Percentiles rank a stretch among this genome's conserved stretches.
Evolutionary conservation across 2,113 vertebrate species (phyloP).

Genomic region (Lepisosteus oculatus): DNA sequence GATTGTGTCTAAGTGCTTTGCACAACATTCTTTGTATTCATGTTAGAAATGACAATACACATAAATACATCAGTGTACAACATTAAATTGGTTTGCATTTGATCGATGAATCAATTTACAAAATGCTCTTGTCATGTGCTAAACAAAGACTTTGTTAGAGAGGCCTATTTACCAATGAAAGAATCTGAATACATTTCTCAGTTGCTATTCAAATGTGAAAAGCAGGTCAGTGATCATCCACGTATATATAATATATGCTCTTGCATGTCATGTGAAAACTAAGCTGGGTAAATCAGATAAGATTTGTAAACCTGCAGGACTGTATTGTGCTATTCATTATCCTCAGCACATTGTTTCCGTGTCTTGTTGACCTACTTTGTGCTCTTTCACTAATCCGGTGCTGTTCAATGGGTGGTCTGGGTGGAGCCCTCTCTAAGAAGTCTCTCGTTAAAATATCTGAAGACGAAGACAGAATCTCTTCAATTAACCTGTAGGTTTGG

Average conservation of each 20-base stretch:
- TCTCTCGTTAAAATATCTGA: slow-evolving; percentile 69
- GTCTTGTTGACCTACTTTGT: slow-evolving; percentile 74
- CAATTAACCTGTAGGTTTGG: slow-evolving; percentile 37
- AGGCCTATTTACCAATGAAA: slow-evolving; percentile 32
- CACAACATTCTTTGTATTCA: too few species aligned
- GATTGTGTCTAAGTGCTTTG: too few species aligned
- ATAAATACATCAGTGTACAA: too few species aligned
- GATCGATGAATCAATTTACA: not conserved
- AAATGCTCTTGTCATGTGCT: slow-evolving; percentile 7
- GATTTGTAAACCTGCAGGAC: slow-evolving; percentile 43
- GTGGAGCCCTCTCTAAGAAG: slow-evolving; percentile 59
- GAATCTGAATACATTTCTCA: slow-evolving; percentile 44
- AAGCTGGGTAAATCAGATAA: slow-evolving; percentile 32
- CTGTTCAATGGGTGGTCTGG: slow-evolving; percentile 60
- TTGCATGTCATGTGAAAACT: slow-evolving; percentile 21
- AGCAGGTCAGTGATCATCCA: slow-evolving; percentile 50
- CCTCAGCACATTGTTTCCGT: slow-evolving; percentile 44
- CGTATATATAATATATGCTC: slow-evolving; percentile 7
- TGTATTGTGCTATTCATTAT: slow-evolving; percentile 40
- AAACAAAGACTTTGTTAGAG: slow-evolving; percentile 2
- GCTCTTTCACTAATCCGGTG: slow-evolving; percentile 69
- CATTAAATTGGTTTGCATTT: too few species aligned
- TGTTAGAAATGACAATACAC: too few species aligned
- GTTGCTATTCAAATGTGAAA: slow-evolving; percentile 58
- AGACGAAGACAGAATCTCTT: slow-evolving; percentile 54